Evolutionary conservation across 2,888 invertebrate species (phyloP), one percentile per base, ranked within the genome.

Genomic region (Drosophila acutilabella): DNA sequence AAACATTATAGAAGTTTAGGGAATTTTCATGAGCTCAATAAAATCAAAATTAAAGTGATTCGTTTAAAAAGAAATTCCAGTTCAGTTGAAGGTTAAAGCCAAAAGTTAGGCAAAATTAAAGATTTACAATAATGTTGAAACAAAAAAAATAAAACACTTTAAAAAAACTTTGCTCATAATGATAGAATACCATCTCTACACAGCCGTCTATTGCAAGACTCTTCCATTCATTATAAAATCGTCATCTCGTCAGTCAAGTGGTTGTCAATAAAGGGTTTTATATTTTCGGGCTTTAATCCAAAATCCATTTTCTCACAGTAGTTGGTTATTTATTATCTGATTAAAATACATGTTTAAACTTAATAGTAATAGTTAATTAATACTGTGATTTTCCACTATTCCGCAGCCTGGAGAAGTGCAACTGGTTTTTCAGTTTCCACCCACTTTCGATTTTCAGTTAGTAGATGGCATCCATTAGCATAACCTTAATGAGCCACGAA

Each of bases 401-500:
- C 23, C 18, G 18, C 41, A 16, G 26, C 10, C 16, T 2, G 30
- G 26, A 48, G 52, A 70, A 65, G 52, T 71, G 71, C 65, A 71
- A 71, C 71, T 71, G 20, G 48, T 54, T 54, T 53, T 54, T 11
- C 33, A 33, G 14, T 57, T 62, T 52, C 42, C 61, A 53, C 45
- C 30, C 61, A 61, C 45, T 54, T 47, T 62, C 54, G 45, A 30
- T 62, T 48, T 48, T 33, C 13, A 16, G 33, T 44, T 5, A 47
- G 30, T 42, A 26, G 42, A 30, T 30, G 54, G 36, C 4, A 16
- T 13, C 20, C 60, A 71, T 71, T 65, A 52, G 47, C 59, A 52
- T 71, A 60, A 50, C 40, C 52, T 51, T 57, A 68, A 71, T 52
- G 58, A 56, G 45, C 52, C 18, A 10, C 18, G 48, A 44, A 48